Evolutionary conservation across 2,797 vertebrate species (phyloP).

Genomic region (Myotis findleyi): DNA sequence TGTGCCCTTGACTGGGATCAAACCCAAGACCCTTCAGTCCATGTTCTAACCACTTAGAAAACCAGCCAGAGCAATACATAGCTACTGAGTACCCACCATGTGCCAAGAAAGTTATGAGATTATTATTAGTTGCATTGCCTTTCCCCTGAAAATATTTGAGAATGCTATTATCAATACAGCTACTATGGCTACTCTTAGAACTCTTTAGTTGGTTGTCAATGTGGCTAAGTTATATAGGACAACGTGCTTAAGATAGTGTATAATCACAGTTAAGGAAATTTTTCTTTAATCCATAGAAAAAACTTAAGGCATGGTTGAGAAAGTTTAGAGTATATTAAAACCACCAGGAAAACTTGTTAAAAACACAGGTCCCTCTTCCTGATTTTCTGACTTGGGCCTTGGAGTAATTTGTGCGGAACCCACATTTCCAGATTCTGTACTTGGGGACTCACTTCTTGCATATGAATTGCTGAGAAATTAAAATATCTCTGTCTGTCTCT

Average conservation of each 20-base stretch:
- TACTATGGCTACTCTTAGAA: not conserved
- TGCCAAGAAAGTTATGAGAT: no score
- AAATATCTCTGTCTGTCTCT: conserved; percentile 83
- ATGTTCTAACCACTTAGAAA: no score
- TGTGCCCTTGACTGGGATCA: no score
- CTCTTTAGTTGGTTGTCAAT: not conserved
- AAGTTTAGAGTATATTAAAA: not conserved
- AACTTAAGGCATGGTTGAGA: not conserved
- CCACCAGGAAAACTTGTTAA: not conserved
- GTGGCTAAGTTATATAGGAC: not conserved
- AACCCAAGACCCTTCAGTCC: no score
- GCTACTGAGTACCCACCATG: no score
- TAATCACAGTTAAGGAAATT: not conserved
- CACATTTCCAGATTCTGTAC: not conserved
- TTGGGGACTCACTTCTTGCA: conserved; percentile 54
- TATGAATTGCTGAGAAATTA: conserved; percentile 82
- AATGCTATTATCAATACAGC: not conserved
- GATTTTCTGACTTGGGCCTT: not conserved
- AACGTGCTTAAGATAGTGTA: not conserved
- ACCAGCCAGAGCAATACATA: no score
- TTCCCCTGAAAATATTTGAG: conserved; percentile 15
- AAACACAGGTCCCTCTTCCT: not conserved
- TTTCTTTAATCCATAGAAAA: not conserved
- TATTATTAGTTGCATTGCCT: not conserved
- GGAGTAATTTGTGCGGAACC: not conserved